phyloP scores from a whole-genome alignment of 2,888 invertebrate genomes.

The Leucoma salicis region DNA sequence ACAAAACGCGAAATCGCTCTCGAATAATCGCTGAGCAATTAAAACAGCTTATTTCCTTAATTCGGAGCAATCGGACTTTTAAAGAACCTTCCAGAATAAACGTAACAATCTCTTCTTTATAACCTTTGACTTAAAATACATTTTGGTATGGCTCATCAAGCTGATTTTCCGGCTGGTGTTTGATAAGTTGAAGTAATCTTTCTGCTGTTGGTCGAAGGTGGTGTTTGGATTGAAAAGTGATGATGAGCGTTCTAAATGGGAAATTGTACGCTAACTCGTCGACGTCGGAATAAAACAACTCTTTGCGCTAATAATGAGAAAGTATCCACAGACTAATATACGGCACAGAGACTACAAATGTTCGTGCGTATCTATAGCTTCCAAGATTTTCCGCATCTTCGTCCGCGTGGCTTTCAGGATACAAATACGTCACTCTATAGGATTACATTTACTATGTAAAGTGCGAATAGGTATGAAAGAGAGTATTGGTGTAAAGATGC shows the following conservation, averaged over 20 bases:
- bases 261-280: constrained; percentile 76
- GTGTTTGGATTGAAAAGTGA: constrained; percentile 30
- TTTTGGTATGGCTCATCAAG: constrained; percentile 7
- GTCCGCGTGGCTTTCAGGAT: too few species aligned
- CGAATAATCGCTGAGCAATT: constrained; percentile 71
- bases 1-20: constrained; percentile 54
- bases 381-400: too few species aligned
- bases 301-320: constrained; percentile 79
- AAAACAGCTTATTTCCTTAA: constrained; percentile 79
- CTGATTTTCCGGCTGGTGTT: constrained; percentile 36
- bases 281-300: constrained; percentile 77
- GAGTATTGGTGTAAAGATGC: too few species aligned
- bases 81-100: constrained; percentile 44
- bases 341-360: constrained; percentile 23
- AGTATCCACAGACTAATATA: constrained; percentile 49
- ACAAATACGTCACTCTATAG: too few species aligned
- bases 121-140: constrained; percentile 12
- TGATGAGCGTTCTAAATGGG: constrained; percentile 70
- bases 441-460: too few species aligned
- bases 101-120: constrained; percentile 27
- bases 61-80: constrained; percentile 66
- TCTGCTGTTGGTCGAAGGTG: constrained; percentile 33
- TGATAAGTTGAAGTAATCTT: constrained; percentile 32
- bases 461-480: too few species aligned
- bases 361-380: too few species aligned